Evolutionary conservation across 2,797 vertebrate genomes (phyloP).

Genomic region (Microhierax caerulescens): DNA sequence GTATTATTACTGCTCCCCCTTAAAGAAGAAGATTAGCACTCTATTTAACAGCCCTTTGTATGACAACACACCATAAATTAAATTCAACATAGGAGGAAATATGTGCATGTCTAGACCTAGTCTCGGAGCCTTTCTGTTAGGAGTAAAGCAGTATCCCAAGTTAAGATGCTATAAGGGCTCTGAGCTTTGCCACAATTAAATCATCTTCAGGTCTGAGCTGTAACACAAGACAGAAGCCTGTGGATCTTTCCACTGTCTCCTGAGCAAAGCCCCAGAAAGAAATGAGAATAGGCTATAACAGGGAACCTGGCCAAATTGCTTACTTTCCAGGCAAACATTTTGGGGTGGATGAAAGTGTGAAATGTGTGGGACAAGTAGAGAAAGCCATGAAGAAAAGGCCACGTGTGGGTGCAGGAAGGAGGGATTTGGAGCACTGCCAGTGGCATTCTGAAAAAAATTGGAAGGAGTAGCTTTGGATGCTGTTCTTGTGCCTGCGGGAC

Average conservation of each 20-base stretch:
- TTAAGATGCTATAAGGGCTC: background rate
- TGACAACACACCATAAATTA: background rate
- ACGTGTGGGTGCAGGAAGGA: fast-evolving
- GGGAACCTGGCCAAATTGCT: background rate
- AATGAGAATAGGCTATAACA: background rate
- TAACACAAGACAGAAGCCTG: background rate
- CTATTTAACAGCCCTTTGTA: background rate
- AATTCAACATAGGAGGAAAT: background rate
- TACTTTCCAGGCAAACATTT: background rate
- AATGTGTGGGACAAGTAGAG: background rate
- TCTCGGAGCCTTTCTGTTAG: background rate
- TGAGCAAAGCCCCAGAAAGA: background rate
- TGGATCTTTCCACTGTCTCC: background rate
- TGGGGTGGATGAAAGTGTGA: background rate
- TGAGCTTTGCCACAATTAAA: background rate
- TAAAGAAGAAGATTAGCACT: background rate
- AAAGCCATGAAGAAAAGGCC: background rate
- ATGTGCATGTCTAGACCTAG: too few relatives aligned
- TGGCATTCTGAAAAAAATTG: background rate
- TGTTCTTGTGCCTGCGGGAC: background rate
- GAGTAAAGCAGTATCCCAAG: background rate
- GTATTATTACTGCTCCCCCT: background rate
- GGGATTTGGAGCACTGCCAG: background rate
- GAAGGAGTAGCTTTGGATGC: background rate
- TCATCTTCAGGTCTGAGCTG: background rate